These are phyloP conservation scores for Dinoponera quadriceps DNA, from an alignment of 1,140 invertebrate genomes.

Conservation along the genomic window DNA sequence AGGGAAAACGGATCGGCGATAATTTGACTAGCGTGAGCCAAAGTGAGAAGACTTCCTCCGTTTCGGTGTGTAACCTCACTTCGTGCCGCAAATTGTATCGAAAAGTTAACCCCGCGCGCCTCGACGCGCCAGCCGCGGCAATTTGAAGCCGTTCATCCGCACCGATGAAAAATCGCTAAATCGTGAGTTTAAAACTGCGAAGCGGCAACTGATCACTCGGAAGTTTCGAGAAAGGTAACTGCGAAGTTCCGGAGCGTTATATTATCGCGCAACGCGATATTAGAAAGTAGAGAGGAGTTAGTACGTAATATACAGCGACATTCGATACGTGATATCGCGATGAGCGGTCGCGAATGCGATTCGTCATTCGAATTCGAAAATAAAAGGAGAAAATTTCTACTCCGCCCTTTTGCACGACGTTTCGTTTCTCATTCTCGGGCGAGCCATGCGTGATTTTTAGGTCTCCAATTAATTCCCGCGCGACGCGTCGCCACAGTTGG, in stretches of 20 bases:
- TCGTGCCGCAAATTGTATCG: neutral
- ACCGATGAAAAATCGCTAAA: conserved; percentile 36
- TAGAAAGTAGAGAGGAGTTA: neutral
- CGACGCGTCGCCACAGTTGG: conserved; percentile 31
- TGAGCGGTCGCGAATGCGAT: neutral
- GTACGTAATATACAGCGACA: neutral
- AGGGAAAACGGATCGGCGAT: neutral
- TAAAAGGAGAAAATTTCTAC: neutral
- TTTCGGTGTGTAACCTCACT: neutral
- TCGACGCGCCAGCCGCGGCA: neutral
- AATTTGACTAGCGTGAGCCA: neutral
- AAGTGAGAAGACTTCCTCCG: neutral
- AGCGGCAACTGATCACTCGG: conserved; percentile 2
- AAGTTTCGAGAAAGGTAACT: conserved; percentile 16
- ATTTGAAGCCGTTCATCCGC: conserved; percentile 16
- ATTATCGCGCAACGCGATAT: neutral
- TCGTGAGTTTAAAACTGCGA: conserved; percentile 23
- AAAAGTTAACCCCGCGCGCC: conserved; percentile 2
- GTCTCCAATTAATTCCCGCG: conserved; percentile 31
- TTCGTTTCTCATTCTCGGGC: too few species aligned
- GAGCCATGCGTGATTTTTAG: neutral
- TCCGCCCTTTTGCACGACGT: too few species aligned
- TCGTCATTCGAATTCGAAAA: neutral
- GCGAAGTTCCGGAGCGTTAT: neutral
- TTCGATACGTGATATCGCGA: neutral